Percentiles rank a stretch among this genome's conserved stretches.
Conservation (phyloP, 2,888 invertebrate genomes). For the Copidosoma aretas region DNA sequence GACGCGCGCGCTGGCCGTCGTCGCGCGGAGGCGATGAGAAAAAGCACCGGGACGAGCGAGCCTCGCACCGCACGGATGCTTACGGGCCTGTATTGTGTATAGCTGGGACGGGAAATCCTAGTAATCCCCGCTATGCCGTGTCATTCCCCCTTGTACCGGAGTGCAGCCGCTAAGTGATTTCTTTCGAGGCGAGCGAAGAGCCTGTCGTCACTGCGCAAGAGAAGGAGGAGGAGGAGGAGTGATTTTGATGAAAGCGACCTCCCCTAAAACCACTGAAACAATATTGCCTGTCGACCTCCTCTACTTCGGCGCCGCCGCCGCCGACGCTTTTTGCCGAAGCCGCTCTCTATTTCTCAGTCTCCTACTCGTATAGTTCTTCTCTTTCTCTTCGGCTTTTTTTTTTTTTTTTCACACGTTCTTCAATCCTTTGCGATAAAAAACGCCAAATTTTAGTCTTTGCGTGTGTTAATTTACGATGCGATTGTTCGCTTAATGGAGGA, state of each 20-base stretch:
- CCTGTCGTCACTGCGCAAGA: not conserved
- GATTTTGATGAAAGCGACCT: slow-evolving; percentile 38
- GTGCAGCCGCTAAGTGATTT: slow-evolving; percentile 32
- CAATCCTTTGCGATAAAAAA: too few species aligned
- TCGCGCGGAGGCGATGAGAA: not conserved
- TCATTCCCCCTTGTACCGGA: slow-evolving; percentile 28
- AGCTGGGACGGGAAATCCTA: slow-evolving; percentile 36
- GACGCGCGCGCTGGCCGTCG: too few species aligned
- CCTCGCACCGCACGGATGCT: too few species aligned
- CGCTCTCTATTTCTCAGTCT: not conserved
- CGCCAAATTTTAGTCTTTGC: too few species aligned
- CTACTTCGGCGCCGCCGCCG: not conserved
- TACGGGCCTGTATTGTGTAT: too few species aligned
- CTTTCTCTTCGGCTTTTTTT: too few species aligned
- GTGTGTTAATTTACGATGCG: too few species aligned
- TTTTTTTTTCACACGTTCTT: not conserved
- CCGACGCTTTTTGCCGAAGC: not conserved
- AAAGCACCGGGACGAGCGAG: not conserved
- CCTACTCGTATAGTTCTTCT: too few species aligned
- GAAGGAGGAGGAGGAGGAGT: too few species aligned
- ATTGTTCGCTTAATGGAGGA: too few species aligned
- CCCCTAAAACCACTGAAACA: not conserved
- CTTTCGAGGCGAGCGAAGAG: slow-evolving; percentile 23
- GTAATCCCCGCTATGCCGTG: slow-evolving; percentile 36
- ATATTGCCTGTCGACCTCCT: not conserved